Base-by-base conservation (phyloP, 2,888 invertebrate genomes). In the Aporophyla lueneburgensis region DNA sequence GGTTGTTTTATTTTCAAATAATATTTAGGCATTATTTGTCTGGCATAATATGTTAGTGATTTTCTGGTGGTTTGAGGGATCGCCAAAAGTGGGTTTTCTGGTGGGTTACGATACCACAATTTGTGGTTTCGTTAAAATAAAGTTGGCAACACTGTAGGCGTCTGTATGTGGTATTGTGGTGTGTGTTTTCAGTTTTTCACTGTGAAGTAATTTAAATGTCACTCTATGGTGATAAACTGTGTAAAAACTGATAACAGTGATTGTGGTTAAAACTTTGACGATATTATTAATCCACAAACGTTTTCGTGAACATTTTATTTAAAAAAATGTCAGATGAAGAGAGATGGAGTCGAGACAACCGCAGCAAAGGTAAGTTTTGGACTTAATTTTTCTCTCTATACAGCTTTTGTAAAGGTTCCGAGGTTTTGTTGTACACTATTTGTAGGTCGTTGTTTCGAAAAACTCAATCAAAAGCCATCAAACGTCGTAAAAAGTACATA, bases 281-380 rank as follows among this genome's bases (percentile, higher is more conserved):
- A 54, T 33, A 14, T 51, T 66, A 21, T 2, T 10, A 19, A 10
- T 33, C 16, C 54, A 67, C 6, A n/a, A 54, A n/a, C 67, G 33
- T n/a, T 73, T 49, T 56, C 0, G 49, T 9, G 46, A 43, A 12
- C 16, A 24, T 59, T 59, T 73, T 73, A n/a, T 33, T 33, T 2
- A 33, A 33, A 33, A 74, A 74, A 59, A 83, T 83, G 83, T 73
- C 81, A 9, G 81, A 81, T 56, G 81, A 81, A 62, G 81, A 81
- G 66, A 83, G 68, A 70, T 81, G 78, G 83, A 78, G 54, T 51
- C 81, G 72, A 21, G 81, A 81, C 33, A 73, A 14, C 49, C 70
- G 78, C 59, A 81, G 59, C n/a, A 82, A 78, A 73, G 81, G 81
- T 81, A 78, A 24, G 33, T 62, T 16, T n/a, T 19, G 0, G 2